Evolutionary conservation across 2,113 vertebrate species (phyloP).

Genomic region (Ptyas mucosa): DNA sequence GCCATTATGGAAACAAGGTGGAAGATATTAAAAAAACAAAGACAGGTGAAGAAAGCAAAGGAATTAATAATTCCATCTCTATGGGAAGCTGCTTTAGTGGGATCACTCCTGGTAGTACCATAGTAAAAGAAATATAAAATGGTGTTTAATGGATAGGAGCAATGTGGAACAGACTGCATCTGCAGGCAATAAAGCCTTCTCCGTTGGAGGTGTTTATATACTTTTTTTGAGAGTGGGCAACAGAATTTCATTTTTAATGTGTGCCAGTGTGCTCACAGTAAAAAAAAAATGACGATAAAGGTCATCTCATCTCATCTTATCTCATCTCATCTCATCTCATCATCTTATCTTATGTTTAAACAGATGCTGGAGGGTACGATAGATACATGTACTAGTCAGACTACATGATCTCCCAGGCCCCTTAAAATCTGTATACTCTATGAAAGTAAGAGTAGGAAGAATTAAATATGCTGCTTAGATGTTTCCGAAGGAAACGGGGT

Average conservation of each 20-base stretch:
- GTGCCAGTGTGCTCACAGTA: neutral
- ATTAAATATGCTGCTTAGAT: neutral
- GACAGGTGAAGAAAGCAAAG: neutral
- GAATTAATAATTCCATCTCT: neutral
- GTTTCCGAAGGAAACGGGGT: neutral
- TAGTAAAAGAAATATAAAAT: neutral
- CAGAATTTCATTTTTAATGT: neutral
- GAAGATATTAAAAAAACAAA: constrained; percentile 14
- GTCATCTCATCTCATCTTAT: neutral
- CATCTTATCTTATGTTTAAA: neutral
- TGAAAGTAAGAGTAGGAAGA: neutral
- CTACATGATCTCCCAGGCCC: neutral
- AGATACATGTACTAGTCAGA: neutral
- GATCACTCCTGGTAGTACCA: neutral
- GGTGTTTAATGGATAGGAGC: neutral
- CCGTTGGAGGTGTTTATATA: neutral
- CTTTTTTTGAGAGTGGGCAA: neutral
- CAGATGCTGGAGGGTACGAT: neutral
- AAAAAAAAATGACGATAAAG: neutral
- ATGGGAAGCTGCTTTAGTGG: neutral
- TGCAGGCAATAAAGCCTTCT: neutral
- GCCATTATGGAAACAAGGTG: constrained; percentile 9
- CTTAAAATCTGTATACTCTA: neutral
- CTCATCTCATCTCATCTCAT: neutral
- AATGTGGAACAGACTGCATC: neutral